phyloP scores from a whole-genome alignment of 2,113 vertebrate genomes.

The Callaeas wilsoni region DNA sequence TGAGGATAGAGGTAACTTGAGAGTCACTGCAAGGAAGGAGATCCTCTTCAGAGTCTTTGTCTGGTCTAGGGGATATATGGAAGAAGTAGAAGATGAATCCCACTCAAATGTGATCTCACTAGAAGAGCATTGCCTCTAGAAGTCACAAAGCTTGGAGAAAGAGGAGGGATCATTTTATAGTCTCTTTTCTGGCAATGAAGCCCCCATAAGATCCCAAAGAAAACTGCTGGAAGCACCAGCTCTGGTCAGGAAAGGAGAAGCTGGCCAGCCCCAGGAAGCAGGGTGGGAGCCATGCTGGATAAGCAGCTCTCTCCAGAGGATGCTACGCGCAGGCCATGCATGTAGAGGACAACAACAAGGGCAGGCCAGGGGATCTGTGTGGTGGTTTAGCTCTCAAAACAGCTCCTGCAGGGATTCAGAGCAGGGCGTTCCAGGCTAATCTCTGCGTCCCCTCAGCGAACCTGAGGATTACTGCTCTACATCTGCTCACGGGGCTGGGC shows the following conservation, averaged over 20 bases:
- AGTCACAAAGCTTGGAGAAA: not conserved
- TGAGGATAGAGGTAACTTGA: not conserved
- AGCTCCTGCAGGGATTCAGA: conserved; percentile 58
- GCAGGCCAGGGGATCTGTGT: not conserved
- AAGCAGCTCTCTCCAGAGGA: not conserved
- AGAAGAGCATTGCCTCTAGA: not conserved
- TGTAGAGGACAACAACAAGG: conserved; percentile 16
- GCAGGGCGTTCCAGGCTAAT: conserved; percentile 55
- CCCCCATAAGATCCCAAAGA: not conserved
- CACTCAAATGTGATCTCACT: not conserved
- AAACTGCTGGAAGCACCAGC: not conserved
- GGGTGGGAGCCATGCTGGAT: not conserved
- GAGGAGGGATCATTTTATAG: not conserved
- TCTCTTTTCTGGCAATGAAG: not conserved
- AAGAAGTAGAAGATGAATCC: not conserved
- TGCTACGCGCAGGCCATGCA: not conserved
- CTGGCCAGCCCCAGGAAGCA: not conserved
- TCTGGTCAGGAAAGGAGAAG: not conserved
- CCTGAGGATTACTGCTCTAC: conserved; percentile 54
- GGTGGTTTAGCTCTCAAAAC: conserved; percentile 50
- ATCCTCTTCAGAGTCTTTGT: not conserved
- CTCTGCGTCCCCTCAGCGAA: conserved; percentile 42
- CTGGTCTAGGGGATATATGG: not conserved
- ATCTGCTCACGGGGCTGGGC: conserved; percentile 45
- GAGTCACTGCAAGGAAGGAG: not conserved